These are phyloP conservation scores for Colaptes auratus DNA, from an alignment of 2,113 vertebrate species.

Conservation along the genomic window DNA sequence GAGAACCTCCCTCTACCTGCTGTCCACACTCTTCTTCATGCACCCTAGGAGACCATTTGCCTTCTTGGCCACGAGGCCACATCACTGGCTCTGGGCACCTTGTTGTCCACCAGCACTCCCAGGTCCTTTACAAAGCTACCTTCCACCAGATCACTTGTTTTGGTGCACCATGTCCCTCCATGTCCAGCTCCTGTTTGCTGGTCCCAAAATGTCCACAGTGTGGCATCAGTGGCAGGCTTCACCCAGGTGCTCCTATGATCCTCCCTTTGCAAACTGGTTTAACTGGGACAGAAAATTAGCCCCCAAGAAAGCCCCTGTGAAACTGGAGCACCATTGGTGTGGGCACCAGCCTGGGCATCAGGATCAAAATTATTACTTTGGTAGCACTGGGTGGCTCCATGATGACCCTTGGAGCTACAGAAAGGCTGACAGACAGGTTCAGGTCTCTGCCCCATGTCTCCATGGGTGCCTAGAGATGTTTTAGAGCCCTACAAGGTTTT, in stretches of 20 bases:
- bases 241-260: background rate
- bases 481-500: background rate
- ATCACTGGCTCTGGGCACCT: too few relatives aligned
- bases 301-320: accelerated
- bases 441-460: background rate
- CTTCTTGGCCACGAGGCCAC: too few relatives aligned
- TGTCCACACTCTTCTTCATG: too few relatives aligned
- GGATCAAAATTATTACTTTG: background rate
- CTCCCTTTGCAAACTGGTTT: background rate
- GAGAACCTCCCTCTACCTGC: too few relatives aligned
- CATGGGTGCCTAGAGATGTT: accelerated
- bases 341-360: accelerated
- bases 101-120: too few relatives aligned
- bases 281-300: background rate
- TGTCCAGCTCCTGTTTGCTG: background rate
- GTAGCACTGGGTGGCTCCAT: accelerated
- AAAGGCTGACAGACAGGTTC: background rate
- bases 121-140: too few relatives aligned
- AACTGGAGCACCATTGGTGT: accelerated
- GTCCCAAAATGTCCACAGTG: background rate
- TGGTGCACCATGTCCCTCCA: background rate
- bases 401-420: background rate
- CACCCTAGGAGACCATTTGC: too few relatives aligned
- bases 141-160: background rate
- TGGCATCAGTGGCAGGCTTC: background rate